Evolutionary conservation across 2,797 vertebrate species (phyloP).

Genomic region (Coccyzus lansbergi): DNA sequence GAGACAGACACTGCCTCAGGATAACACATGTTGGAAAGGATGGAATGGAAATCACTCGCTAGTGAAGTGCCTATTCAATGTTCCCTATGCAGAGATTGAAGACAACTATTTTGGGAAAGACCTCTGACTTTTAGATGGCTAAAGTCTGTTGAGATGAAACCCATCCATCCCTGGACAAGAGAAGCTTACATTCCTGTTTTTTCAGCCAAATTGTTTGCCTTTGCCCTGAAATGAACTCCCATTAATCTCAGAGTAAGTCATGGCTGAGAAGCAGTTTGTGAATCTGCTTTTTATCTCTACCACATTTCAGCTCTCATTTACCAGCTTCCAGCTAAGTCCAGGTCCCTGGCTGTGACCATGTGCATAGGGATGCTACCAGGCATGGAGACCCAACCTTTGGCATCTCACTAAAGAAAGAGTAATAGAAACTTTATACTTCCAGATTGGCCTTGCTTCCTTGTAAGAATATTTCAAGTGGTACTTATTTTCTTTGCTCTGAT

Average conservation of each 20-base stretch:
- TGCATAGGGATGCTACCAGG: not conserved
- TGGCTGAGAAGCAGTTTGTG: slow-evolving; percentile 16
- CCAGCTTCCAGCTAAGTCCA: not conserved
- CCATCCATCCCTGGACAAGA: slow-evolving; percentile 45
- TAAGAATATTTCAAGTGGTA: not conserved
- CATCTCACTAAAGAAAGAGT: not conserved
- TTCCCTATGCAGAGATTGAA: not conserved
- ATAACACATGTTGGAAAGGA: not conserved
- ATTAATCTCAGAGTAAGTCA: slow-evolving; percentile 32
- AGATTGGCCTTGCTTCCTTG: not conserved
- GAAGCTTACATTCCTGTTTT: slow-evolving; percentile 33
- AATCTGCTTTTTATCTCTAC: slow-evolving; percentile 57
- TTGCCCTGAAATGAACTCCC: slow-evolving; percentile 55
- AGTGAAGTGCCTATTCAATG: not conserved
- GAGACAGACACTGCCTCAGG: not conserved
- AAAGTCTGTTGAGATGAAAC: slow-evolving; percentile 38
- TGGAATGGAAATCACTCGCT: not conserved
- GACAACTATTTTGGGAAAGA: not conserved
- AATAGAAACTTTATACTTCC: not conserved
- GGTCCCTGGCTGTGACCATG: not conserved
- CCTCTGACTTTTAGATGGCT: slow-evolving; percentile 7
- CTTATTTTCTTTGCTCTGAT: not conserved
- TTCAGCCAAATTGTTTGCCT: slow-evolving; percentile 47
- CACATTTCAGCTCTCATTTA: slow-evolving; percentile 29
- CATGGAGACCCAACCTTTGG: not conserved